Base-by-base conservation (phyloP, 2,113 vertebrate species). In the Marmota flaviventris region DNA sequence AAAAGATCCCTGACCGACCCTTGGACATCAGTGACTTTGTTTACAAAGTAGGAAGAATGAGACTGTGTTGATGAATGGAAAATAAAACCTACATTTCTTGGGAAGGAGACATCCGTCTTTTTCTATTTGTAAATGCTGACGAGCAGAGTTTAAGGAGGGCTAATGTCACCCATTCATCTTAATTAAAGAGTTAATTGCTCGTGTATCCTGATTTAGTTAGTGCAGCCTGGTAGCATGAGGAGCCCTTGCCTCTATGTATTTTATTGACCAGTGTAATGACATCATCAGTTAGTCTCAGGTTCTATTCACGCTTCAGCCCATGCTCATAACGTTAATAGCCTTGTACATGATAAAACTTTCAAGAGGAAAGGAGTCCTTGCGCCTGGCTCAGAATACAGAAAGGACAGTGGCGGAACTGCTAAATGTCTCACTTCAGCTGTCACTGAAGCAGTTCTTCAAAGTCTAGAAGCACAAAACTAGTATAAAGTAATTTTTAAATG, bases 131-230 rank as follows among this genome's bases (percentile, higher is more conserved):
- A 98, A 99, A 98, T 97, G 98, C 98, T 98, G 98, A 99, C 34
- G 97, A 99, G 98, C 98, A 98, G 98, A 98, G 98, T 99, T 99
- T 99, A 99, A 99, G 98, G 97, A 99, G 98, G 98, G 98, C 98
- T 99, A 98, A 99, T 99, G 98, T 98, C 98, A 98, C 89, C 97
- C 98, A 99, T 99, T 99, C 98, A 97, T 99, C 99, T 99, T 99
- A 99, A 99, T 99, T 99, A 99, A 99, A 98, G 98, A 99, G 98
- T 99, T 99, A 99, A 99, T 99, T 99, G 98, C 98, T 99, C 97
- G 86, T 98, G 98, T 95, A 98, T 98, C 98, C 98, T 98, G 98
- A 98, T 99, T 98, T 98, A 98, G 98, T 98, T 98, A 98, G 98
- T 97, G 79, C 96, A 98, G 98, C 98, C 88, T 65, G 67, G 96